These are phyloP conservation scores for Borostomias antarcticus DNA, from an alignment of 2,797 vertebrate species.

Conservation along the genomic window DNA sequence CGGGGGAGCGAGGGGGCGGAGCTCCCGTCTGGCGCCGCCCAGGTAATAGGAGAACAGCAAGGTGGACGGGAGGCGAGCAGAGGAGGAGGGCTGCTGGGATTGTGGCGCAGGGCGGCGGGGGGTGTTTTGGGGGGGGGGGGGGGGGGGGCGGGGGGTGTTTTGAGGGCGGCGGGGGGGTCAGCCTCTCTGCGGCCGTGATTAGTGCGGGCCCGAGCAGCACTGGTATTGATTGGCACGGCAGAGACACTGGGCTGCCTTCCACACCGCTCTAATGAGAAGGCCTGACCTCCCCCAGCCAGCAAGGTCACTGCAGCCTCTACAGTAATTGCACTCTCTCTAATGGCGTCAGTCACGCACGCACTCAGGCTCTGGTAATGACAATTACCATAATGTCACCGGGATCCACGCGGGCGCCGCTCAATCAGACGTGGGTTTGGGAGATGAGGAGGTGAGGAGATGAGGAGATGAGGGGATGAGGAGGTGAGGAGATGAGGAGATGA, in stretches of 20 bases:
- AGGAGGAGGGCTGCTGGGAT: slow-evolving; percentile 32
- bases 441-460: slow-evolving; percentile 61
- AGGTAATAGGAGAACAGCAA: slow-evolving; percentile 16
- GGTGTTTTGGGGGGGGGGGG: neutral
- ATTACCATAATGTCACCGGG: slow-evolving; percentile 81
- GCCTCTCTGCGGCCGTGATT: slow-evolving; percentile 76
- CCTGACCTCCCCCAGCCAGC: slow-evolving; percentile 84
- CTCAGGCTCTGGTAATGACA: slow-evolving; percentile 81
- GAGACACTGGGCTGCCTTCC: slow-evolving; percentile 84
- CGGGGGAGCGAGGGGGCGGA: too few relatives aligned
- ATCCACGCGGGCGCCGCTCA: slow-evolving; percentile 70
- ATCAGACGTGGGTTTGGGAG: slow-evolving; percentile 68
- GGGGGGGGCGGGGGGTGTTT: slow-evolving; percentile 12
- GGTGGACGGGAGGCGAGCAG: neutral
- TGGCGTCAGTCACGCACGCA: slow-evolving; percentile 82
- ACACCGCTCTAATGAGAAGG: slow-evolving; percentile 85
- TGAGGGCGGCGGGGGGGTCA: slow-evolving; percentile 63
- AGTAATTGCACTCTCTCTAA: slow-evolving; percentile 87
- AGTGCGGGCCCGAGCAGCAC: slow-evolving; percentile 73
- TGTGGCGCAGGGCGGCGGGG: neutral
- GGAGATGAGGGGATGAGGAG: slow-evolving; percentile 38
- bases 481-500: too few relatives aligned
- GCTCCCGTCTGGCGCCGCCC: slow-evolving; percentile 24
- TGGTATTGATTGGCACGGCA: slow-evolving; percentile 84
- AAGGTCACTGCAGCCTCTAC: slow-evolving; percentile 83